phyloP scores from a whole-genome alignment of 2,797 vertebrate species.

The Vireo griseus region DNA sequence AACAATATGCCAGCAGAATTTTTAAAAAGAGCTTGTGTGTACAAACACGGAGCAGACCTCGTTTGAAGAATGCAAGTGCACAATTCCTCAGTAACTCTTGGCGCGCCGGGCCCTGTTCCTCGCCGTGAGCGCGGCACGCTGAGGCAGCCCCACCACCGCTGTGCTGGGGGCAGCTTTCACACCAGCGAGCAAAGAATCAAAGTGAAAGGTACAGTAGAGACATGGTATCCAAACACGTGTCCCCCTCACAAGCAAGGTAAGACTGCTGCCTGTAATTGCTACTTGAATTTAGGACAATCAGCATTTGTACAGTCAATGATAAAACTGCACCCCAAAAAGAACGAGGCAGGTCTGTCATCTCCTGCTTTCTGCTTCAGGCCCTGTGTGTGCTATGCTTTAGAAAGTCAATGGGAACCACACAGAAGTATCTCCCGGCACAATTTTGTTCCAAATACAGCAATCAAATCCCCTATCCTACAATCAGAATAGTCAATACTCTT shows the following conservation, averaged over 20 bases:
- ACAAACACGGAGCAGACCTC: slow-evolving; percentile 73
- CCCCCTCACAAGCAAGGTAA: background rate
- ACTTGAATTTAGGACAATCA: background rate
- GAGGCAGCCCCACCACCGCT: background rate
- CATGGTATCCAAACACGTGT: rapidly evolving
- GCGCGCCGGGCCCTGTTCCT: background rate
- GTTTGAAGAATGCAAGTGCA: slow-evolving; percentile 60
- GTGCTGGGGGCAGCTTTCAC: background rate
- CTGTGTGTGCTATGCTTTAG: rapidly evolving
- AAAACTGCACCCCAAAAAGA: background rate
- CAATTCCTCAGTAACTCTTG: slow-evolving; percentile 61
- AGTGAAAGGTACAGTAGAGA: background rate
- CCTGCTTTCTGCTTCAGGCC: background rate
- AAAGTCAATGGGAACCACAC: background rate
- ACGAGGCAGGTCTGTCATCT: background rate
- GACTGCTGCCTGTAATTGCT: background rate
- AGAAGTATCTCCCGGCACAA: background rate
- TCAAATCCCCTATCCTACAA: slow-evolving; percentile 13
- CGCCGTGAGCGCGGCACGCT: background rate
- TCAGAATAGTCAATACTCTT: slow-evolving; percentile 25
- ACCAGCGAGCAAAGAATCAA: background rate
- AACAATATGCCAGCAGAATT: slow-evolving; percentile 82
- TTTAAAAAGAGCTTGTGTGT: slow-evolving; percentile 75
- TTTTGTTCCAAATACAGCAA: slow-evolving; percentile 4
- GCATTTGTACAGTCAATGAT: background rate